These are phyloP conservation scores for Diachasma alloeum DNA, from an alignment of 1,140 invertebrate species.

Conservation along the genomic window DNA sequence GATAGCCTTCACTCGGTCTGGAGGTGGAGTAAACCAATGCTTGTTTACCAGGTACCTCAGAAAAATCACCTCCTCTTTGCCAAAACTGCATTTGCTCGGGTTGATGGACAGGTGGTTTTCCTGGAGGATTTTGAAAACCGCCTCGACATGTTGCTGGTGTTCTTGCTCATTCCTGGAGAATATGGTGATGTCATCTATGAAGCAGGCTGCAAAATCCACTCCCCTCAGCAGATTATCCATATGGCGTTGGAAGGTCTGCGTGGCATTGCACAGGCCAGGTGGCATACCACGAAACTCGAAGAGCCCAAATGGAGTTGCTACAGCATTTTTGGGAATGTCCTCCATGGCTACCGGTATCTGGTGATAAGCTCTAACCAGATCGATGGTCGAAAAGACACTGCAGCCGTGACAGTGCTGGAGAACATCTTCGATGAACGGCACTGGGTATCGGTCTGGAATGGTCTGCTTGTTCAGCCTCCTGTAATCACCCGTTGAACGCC, in stretches of 20 bases:
- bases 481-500: conserved; percentile 52
- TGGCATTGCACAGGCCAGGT: conserved; percentile 41
- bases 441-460: conserved; percentile 43
- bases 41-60: conserved; percentile 46
- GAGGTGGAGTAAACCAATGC: conserved; percentile 44
- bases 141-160: conserved; percentile 28
- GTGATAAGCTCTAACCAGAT: conserved; percentile 56
- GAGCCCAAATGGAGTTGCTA: conserved; percentile 40
- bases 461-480: conserved; percentile 49
- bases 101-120: conserved; percentile 4
- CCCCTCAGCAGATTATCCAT: conserved; percentile 32
- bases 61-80: background rate
- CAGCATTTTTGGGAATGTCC: conserved; percentile 51
- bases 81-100: conserved; percentile 18
- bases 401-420: conserved; percentile 43
- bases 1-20: conserved; percentile 42
- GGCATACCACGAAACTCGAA: conserved; percentile 49
- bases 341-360: conserved; percentile 52
- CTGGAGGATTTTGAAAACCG: conserved; percentile 16
- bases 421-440: conserved; percentile 44
- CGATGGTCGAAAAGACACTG: conserved; percentile 51
- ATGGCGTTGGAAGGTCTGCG: conserved; percentile 39
- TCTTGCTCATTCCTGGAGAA: conserved; percentile 21
- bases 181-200: conserved; percentile 34
- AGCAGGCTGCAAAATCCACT: conserved; percentile 21